These are phyloP conservation scores for Brachyopa scutellaris DNA, from an alignment of 2,888 invertebrate genomes.

Conservation along the genomic window DNA sequence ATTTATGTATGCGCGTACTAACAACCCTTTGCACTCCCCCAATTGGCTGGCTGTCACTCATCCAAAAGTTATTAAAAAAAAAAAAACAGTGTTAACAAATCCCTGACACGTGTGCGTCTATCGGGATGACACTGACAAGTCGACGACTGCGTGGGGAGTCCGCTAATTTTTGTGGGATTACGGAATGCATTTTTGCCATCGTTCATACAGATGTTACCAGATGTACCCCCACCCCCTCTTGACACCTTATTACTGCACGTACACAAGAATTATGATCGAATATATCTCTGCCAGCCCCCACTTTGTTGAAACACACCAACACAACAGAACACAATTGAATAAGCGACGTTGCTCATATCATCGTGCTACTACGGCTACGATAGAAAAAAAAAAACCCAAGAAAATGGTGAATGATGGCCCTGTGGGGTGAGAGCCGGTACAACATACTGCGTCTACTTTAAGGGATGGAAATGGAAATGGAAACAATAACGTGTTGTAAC, in stretches of 20 bases:
- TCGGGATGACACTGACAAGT: constrained; percentile 45
- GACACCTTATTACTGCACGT: constrained; percentile 68
- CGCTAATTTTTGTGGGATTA: constrained; percentile 53
- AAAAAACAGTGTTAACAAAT: constrained; percentile 56
- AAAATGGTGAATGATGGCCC: constrained; percentile 43
- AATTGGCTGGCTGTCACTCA: constrained; percentile 67
- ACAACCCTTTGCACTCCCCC: constrained; percentile 55
- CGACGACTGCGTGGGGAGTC: constrained; percentile 35
- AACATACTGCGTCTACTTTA: constrained; percentile 21
- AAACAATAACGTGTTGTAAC: constrained; percentile 72
- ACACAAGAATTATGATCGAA: constrained; percentile 69
- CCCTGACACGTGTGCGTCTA: constrained; percentile 58
- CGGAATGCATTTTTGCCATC: constrained; percentile 51
- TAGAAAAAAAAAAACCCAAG: too few species aligned
- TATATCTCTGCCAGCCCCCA: constrained; percentile 41
- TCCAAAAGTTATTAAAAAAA: constrained; percentile 59
- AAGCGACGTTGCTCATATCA: constrained; percentile 67
- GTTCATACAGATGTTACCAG: constrained; percentile 57
- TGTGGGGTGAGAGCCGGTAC: background rate
- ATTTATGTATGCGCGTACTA: constrained; percentile 8
- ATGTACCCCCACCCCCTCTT: constrained; percentile 4
- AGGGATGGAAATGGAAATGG: constrained; percentile 24
- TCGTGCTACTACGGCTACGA: background rate
- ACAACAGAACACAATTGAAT: constrained; percentile 57
- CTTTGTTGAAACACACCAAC: constrained; percentile 6